Evolutionary conservation across 2,113 vertebrate genomes (phyloP).

Genomic region (Xenus cinereus): DNA sequence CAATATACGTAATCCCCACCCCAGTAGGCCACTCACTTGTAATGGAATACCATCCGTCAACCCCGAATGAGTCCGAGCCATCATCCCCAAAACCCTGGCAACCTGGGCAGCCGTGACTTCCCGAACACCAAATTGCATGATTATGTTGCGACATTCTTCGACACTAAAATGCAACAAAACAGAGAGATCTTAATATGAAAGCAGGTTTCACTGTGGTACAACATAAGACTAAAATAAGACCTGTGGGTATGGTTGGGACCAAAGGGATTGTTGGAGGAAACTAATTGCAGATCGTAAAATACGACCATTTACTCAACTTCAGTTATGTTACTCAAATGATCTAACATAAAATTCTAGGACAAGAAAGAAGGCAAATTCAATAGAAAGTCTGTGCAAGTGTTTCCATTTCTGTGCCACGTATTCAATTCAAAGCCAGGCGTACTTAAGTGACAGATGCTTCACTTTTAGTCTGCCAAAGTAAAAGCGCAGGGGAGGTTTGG

Average conservation of each 20-base stretch:
- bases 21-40: constrained; percentile 77
- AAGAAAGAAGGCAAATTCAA: neutral
- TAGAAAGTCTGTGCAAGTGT: neutral
- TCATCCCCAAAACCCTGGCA: constrained; percentile 97
- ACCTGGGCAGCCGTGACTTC: constrained; percentile 98
- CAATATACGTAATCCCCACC: neutral
- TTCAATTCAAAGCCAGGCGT: neutral
- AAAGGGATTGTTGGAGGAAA: neutral
- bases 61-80: constrained; percentile 97
- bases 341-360: neutral
- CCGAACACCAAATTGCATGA: constrained; percentile 94
- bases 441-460: neutral
- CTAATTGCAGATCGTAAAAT: neutral
- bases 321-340: neutral
- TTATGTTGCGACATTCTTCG: constrained; percentile 98
- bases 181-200: neutral
- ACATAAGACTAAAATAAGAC: fast-evolving
- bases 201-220: neutral
- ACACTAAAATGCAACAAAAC: constrained; percentile 73
- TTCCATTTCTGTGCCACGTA: fast-evolving
- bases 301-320: neutral
- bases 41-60: constrained; percentile 93
- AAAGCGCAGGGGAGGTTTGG: neutral
- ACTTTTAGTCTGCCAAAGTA: neutral
- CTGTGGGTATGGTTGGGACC: neutral